Base-by-base conservation (phyloP, 2,797 vertebrate genomes). In the Esox lucius region DNA sequence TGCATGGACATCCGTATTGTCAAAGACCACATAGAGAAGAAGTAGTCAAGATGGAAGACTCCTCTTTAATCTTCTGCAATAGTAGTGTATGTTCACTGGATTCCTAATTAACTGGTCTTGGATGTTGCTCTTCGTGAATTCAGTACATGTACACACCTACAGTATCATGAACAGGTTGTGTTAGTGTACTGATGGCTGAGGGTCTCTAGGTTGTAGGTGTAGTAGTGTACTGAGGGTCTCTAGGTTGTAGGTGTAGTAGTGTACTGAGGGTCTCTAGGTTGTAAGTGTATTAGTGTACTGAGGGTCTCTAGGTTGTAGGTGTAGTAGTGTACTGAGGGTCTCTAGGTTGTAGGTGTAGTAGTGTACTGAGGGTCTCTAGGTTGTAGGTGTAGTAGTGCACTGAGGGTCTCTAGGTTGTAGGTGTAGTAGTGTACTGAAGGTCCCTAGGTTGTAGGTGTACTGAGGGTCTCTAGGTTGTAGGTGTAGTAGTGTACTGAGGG, bases 171-270 rank as follows among this genome's bases (percentile, higher is more conserved):
- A n/a, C n/a, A n/a, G n/a, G n/a, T n/a, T 39, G 35, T 39, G 39
- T 35, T 39, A 3, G 35, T 39, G 35, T 7, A 46, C 7, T 46
- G 56, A n/a, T n/a, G n/a, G 7, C 22, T 22, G n/a, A n/a, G 62
- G 35, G n/a, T n/a, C n/a, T n/a, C 66, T 59, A 35, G 7, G 87
- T 97, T 97, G 83, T 99, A 99, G 80, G 99, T 86, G 75, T 91
- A n/a, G n/a, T n/a, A n/a, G n/a, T n/a, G n/a, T n/a, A n/a, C n/a
- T n/a, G n/a, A n/a, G n/a, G n/a, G n/a, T n/a, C n/a, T n/a, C n/a
- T n/a, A n/a, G n/a, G n/a, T n/a, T n/a, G n/a, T n/a, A n/a, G 35
- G 35, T 39, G 35, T 39, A 39, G 35, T 39, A 3, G 35, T 39
- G 35, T 39, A 39, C 35, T 39, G 53, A n/a, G 19, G 53, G 17